Base-by-base conservation (phyloP, 1,140 invertebrate genomes). In the Calosoma granatense region DNA sequence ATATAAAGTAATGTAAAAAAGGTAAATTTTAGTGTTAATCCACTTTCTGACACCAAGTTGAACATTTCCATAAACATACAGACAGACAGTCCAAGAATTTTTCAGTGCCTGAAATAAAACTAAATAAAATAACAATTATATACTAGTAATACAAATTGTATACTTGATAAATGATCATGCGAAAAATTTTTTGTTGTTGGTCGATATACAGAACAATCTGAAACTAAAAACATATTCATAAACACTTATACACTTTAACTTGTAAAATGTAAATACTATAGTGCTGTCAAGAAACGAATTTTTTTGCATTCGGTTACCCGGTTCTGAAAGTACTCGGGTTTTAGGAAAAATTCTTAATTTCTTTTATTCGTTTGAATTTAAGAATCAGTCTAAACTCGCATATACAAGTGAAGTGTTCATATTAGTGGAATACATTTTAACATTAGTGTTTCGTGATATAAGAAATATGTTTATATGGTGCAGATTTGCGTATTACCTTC, bases 11-110 rank as follows among this genome's bases (percentile, higher is more conserved):
- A n/a, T n/a, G n/a, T n/a, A n/a, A n/a, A n/a, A n/a, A n/a, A n/a
- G n/a, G n/a, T n/a, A n/a, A n/a, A n/a, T n/a, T n/a, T n/a, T 6
- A 12, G 4, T 47, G 3, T 47, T 47, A 47, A 47, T 17, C 57
- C n/a, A 63, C 23, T 60, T 63, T 58, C 39, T 65, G 63, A 41
- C 61, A 65, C 21, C 63, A 62, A 2, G 60, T 52, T 20, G 63
- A 63, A 58, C 63, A 65, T 55, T 60, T 60, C 63, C 63, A 65
- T 39, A 61, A 65, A 23, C 63, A 65, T n/a, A 55, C 59, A 15
- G 55, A 57, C 21, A 65, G 39, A 41, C 55, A 63, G 20, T 61
- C 62, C 15, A 65, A 57, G 14, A 65, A 41, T 47, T 61, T 60
- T 47, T 53, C 62, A 6, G 56, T 57, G 17, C 53, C 56, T 58